Percentiles rank a stretch among this genome's conserved stretches.
Evolutionary conservation across 2,113 vertebrate species (phyloP).

Genomic region (Anhinga anhinga): DNA sequence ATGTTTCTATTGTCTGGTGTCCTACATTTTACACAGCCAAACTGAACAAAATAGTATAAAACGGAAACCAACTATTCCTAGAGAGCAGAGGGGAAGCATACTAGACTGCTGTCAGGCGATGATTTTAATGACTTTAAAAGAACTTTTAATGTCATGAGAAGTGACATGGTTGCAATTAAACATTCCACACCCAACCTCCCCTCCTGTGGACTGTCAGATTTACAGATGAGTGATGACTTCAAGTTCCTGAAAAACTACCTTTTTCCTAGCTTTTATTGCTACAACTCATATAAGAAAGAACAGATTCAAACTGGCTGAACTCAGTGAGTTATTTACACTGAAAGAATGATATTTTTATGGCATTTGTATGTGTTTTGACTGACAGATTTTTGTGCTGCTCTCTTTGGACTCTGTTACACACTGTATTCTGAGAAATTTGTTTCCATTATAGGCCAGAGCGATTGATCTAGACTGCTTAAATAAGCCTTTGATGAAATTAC

Average conservation of each 20-base stretch:
- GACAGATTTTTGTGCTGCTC: neutral
- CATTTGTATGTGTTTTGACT: neutral
- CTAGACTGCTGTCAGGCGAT: neutral
- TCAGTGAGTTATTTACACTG: neutral
- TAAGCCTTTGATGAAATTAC: neutral
- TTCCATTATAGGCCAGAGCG: neutral
- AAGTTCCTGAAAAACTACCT: neutral
- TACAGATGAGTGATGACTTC: neutral
- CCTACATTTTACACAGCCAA: neutral
- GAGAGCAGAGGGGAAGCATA: neutral
- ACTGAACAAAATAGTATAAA: slow-evolving; percentile 1
- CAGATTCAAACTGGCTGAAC: neutral
- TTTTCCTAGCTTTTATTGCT: neutral
- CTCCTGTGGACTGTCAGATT: neutral
- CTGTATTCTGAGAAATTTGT: neutral
- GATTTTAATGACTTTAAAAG: neutral
- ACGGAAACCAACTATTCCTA: neutral
- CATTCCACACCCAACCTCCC: neutral
- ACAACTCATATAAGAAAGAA: neutral
- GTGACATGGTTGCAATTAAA: neutral
- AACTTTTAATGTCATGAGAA: neutral
- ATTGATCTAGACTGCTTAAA: neutral
- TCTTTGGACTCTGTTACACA: neutral
- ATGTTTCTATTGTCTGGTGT: neutral
- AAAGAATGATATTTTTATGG: neutral